Evolutionary conservation across 2,888 invertebrate species (phyloP), one percentile per base, ranked within the genome.

Genomic region (Parthenolecanium corni): DNA sequence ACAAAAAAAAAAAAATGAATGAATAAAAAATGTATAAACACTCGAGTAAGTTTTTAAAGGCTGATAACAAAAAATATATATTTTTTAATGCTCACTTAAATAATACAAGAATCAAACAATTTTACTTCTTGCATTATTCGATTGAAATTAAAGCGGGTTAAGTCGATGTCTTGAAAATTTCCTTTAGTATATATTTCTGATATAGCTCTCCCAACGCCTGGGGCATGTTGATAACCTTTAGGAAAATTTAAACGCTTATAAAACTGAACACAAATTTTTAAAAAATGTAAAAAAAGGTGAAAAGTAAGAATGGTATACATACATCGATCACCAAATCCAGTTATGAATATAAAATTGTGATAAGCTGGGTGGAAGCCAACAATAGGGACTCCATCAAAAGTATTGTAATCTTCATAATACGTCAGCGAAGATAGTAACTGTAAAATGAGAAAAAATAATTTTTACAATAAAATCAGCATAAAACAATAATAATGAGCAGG

Each of bases 281-380:
- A 53, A 49, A 12, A 23, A 14, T 49, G n/a, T n/a, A 49, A 46
- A 20, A 3, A 18, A 14, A 24, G 18, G 14, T 9, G 3, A 16
- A 9, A 21, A 40, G 12, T 20, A 14, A 21, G 14, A 5, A 18
- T 16, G 23, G 12, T 38, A 38, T 20, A 62, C 70, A 71, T 75
- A 84, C 88, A 87, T 73, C 91, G 86, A 25, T 90, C 91, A 71
- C 92, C 92, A 74, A 96, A 96, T 42, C 98, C 98, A 66, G 90
- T 83, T 3, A 93, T 92, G 70, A 96, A 79, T 66, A 81, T 81
- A 49, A 98, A 72, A 76, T 96, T 95, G 18, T 76, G 75, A 71
- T 88, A 84, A 70, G 84, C 83, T 0, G 94, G 90, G 79, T 96
- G 95, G 1, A 78, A 75, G 1, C 97, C 95, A 68, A 97, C 76